phyloP scores from a whole-genome alignment of 1,140 invertebrate genomes.

The Drepana arcuata region DNA sequence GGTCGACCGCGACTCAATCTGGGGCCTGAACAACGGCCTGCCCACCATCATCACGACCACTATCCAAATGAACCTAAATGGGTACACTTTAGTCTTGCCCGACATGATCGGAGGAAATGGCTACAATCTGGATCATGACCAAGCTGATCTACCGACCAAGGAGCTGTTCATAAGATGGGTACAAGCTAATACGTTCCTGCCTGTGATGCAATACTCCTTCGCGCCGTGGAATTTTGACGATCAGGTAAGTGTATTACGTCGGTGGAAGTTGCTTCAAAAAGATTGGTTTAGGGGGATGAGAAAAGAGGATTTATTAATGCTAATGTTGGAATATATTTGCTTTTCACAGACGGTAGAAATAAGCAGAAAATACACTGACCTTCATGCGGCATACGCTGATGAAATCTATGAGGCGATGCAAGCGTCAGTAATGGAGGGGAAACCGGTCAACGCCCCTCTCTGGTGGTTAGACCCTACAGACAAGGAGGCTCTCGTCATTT shows the following conservation, averaged over 20 bases:
- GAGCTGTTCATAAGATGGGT: slow-evolving; percentile 94
- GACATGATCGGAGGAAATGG: slow-evolving; percentile 96
- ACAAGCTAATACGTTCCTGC: slow-evolving; percentile 89
- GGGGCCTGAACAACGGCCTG: slow-evolving; percentile 85
- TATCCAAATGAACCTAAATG: slow-evolving; percentile 86
- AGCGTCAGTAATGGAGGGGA: slow-evolving; percentile 75
- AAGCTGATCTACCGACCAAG: slow-evolving; percentile 74
- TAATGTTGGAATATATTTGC: too few species aligned
- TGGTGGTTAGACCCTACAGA: slow-evolving; percentile 90
- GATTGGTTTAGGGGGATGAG: too few species aligned
- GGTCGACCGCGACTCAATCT: slow-evolving; percentile 89
- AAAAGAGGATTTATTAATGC: too few species aligned
- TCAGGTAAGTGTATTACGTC: slow-evolving; percentile 64
- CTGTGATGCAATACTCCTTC: slow-evolving; percentile 89
- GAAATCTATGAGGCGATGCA: slow-evolving; percentile 77
- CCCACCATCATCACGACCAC: slow-evolving; percentile 85
- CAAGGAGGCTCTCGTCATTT: slow-evolving; percentile 75
- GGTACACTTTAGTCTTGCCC: slow-evolving; percentile 89
- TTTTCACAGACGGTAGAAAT: slow-evolving; percentile 74
- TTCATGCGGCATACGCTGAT: slow-evolving; percentile 79
- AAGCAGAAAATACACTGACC: slow-evolving; percentile 76
- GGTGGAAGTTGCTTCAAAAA: background rate
- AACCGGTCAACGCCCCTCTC: slow-evolving; percentile 85
- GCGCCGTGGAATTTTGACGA: slow-evolving; percentile 90
- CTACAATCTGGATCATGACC: slow-evolving; percentile 69